These are phyloP conservation scores for Amiota mariae DNA, from an alignment of 2,888 invertebrate species.

Conservation along the genomic window DNA sequence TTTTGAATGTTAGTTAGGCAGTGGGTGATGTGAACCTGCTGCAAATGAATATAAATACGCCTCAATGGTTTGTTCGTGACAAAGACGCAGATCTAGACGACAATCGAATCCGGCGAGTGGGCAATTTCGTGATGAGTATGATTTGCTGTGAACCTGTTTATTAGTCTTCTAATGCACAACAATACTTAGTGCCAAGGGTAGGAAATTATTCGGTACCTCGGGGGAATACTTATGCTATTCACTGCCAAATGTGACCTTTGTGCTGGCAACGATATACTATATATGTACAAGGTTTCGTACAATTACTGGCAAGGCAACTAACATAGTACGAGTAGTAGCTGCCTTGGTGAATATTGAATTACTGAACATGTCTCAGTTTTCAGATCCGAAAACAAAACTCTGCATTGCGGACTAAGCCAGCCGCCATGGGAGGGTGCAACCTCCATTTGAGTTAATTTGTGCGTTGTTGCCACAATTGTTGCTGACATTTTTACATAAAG, in stretches of 20 bases:
- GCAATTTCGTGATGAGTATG: slow-evolving; percentile 1
- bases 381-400: slow-evolving; percentile 37
- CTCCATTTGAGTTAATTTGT: slow-evolving; percentile 58
- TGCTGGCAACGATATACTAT: slow-evolving; percentile 40
- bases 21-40: slow-evolving; percentile 33
- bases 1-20: background rate
- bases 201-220: slow-evolving; percentile 64
- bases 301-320: no score
- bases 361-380: slow-evolving; percentile 70
- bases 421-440: slow-evolving; percentile 15
- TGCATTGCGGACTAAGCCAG: slow-evolving; percentile 6
- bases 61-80: background rate
- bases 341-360: slow-evolving; percentile 57
- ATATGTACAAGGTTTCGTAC: background rate
- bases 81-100: slow-evolving; percentile 9
- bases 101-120: slow-evolving; percentile 18
- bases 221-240: slow-evolving; percentile 65
- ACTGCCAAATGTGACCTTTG: slow-evolving; percentile 71
- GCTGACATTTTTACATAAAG: slow-evolving; percentile 67
- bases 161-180: slow-evolving; percentile 71
- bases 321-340: no score
- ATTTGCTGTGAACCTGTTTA: slow-evolving; percentile 70
- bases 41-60: slow-evolving; percentile 44
- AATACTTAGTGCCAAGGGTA: slow-evolving; percentile 69
- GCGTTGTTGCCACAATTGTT: slow-evolving; percentile 58